These are phyloP conservation scores for Scarus forsteni DNA, from an alignment of 2,797 vertebrate species.

Conservation along the genomic window DNA sequence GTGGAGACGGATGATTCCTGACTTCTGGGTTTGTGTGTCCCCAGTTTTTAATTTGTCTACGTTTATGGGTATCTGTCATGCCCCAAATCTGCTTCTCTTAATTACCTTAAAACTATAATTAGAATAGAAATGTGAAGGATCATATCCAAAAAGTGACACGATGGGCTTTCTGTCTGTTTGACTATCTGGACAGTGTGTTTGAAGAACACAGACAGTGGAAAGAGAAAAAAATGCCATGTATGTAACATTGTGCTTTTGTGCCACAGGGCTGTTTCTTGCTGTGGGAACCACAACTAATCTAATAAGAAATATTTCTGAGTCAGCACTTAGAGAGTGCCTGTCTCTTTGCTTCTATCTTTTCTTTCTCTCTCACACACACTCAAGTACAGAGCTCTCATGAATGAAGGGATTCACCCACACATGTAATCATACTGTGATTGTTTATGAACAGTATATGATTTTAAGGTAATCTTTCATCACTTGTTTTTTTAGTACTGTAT, in stretches of 20 bases:
- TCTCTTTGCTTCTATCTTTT: conserved; percentile 7
- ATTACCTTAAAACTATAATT: conserved; percentile 10
- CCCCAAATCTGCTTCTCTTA: not conserved
- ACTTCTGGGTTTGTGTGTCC: conserved; percentile 14
- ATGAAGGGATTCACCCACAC: conserved; percentile 43
- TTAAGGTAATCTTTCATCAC: too few species aligned
- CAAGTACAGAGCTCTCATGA: conserved; percentile 21
- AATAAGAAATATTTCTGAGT: conserved; percentile 40
- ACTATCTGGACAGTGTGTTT: not conserved
- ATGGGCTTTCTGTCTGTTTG: conserved; percentile 1
- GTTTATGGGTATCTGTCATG: conserved; percentile 1
- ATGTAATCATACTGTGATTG: conserved; percentile 38
- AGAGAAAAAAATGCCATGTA: conserved; percentile 17
- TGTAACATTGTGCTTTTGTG: conserved; percentile 26
- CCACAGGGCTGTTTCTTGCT: conserved; percentile 34
- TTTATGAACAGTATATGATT: conserved; percentile 25
- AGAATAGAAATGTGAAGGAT: conserved; percentile 3
- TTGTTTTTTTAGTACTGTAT: too few species aligned
- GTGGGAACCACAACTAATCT: conserved; percentile 47
- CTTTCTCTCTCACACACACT: conserved; percentile 6
- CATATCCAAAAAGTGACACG: conserved; percentile 22
- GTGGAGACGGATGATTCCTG: conserved; percentile 36
- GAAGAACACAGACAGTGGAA: not conserved
- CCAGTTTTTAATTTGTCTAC: not conserved
- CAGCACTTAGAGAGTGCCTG: conserved; percentile 11